These are phyloP conservation scores for Galagoides demidoff DNA, from an alignment of 2,797 vertebrate species.

Conservation along the genomic window DNA sequence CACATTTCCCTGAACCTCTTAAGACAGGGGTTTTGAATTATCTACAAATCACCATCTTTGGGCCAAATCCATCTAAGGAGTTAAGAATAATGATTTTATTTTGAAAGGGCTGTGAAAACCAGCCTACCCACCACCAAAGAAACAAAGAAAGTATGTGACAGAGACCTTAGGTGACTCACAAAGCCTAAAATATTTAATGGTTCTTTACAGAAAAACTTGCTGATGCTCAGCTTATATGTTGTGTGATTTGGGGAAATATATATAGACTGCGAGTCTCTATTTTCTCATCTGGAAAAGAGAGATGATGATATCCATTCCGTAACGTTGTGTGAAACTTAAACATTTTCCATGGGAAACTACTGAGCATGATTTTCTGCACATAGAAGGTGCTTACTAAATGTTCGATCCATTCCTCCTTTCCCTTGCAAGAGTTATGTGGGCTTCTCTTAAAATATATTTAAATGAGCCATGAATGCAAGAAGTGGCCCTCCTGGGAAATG, in stretches of 20 bases:
- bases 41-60: background rate
- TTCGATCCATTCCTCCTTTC: conserved; percentile 21
- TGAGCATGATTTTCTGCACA: background rate
- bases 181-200: conserved; percentile 51
- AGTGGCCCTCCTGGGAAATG: background rate
- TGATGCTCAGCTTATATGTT: background rate
- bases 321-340: conserved; percentile 17
- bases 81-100: conserved; percentile 10
- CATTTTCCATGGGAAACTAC: background rate
- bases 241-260: background rate
- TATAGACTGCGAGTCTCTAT: conserved; percentile 2
- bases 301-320: background rate
- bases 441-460: conserved; percentile 49
- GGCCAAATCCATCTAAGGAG: background rate
- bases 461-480: background rate
- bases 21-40: background rate
- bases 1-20: background rate
- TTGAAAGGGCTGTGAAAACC: conserved; percentile 26
- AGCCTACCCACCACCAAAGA: background rate
- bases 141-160: conserved; percentile 30
- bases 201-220: conserved; percentile 32
- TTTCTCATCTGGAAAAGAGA: conserved; percentile 43
- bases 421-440: background rate
- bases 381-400: background rate
- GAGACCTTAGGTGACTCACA: background rate